phyloP scores from a whole-genome alignment of 2,888 invertebrate species.

The Macropis europaea region DNA sequence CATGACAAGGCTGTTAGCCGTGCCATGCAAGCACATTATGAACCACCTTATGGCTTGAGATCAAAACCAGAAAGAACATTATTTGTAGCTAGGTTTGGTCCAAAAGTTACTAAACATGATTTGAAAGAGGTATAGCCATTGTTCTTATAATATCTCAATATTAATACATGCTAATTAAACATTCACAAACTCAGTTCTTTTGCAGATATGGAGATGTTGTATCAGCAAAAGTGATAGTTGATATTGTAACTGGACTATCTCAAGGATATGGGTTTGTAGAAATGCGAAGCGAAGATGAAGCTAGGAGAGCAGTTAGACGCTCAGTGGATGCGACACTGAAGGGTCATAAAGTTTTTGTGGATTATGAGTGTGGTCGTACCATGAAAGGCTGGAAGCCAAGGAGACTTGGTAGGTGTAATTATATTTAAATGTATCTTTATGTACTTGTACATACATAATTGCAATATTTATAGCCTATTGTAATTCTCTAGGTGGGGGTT shows the following conservation, averaged over 20 bases:
- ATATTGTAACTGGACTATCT: constrained; percentile 91
- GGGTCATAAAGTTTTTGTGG: constrained; percentile 87
- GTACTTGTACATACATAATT: not conserved
- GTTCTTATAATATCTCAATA: not conserved
- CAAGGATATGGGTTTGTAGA: constrained; percentile 94
- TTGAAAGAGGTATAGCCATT: constrained; percentile 77
- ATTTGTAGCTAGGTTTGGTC: constrained; percentile 88
- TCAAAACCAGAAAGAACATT: constrained; percentile 87
- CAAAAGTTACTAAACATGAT: constrained; percentile 84
- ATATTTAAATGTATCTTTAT: not conserved
- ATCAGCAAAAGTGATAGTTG: constrained; percentile 83
- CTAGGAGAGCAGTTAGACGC: constrained; percentile 83
- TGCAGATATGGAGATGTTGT: constrained; percentile 84
- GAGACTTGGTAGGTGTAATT: constrained; percentile 82
- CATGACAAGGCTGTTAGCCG: constrained; percentile 90
- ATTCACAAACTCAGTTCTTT: constrained; percentile 84
- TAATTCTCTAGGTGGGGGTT: constrained; percentile 85
- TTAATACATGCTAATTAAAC: constrained; percentile 6
- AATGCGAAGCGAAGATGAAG: constrained; percentile 84
- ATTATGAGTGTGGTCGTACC: constrained; percentile 87
- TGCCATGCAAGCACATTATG: constrained; percentile 86
- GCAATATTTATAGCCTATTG: not conserved
- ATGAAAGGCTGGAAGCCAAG: constrained; percentile 92
- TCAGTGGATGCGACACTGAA: constrained; percentile 85
- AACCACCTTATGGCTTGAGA: constrained; percentile 84